These are phyloP conservation scores for Philopedon plagiatum DNA, from an alignment of 2,888 invertebrate species.

Conservation along the genomic window DNA sequence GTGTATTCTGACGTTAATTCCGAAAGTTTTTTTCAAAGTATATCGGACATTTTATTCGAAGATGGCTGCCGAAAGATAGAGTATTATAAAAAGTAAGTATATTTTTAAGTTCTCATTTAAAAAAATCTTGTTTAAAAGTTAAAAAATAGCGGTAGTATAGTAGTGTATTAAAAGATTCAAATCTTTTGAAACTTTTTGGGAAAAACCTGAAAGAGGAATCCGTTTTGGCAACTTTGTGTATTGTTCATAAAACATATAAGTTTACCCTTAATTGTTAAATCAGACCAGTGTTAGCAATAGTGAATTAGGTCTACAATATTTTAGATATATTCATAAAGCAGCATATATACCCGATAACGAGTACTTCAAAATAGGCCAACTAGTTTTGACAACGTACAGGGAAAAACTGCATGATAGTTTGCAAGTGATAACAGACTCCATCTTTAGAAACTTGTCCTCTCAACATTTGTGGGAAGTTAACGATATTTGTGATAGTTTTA, in stretches of 20 bases:
- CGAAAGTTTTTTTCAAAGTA: slow-evolving; percentile 43
- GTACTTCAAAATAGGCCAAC: slow-evolving; percentile 76
- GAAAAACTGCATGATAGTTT: slow-evolving; percentile 73
- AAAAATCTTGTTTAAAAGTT: background rate
- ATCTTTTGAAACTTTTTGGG: too few species aligned
- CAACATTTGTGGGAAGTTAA: slow-evolving; percentile 77
- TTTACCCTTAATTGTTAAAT: too few species aligned
- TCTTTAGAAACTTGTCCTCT: slow-evolving; percentile 75
- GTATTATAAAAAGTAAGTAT: slow-evolving; percentile 67
- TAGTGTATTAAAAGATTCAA: too few species aligned
- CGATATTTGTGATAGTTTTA: slow-evolving; percentile 80
- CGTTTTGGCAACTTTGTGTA: too few species aligned
- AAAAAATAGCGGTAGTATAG: background rate
- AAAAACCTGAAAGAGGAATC: too few species aligned
- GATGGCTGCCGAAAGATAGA: slow-evolving; percentile 74
- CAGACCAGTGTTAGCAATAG: too few species aligned
- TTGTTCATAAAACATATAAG: too few species aligned
- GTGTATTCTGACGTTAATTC: slow-evolving; percentile 67
- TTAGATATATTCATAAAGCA: slow-evolving; percentile 71
- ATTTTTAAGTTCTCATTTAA: too few species aligned
- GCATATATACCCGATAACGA: slow-evolving; percentile 76
- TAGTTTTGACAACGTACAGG: slow-evolving; percentile 75
- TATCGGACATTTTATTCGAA: slow-evolving; percentile 72
- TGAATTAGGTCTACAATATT: slow-evolving; percentile 18
- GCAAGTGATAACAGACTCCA: slow-evolving; percentile 72